Conservation (phyloP, 2,113 vertebrate species). For the Myrmophylax atrothorax region DNA sequence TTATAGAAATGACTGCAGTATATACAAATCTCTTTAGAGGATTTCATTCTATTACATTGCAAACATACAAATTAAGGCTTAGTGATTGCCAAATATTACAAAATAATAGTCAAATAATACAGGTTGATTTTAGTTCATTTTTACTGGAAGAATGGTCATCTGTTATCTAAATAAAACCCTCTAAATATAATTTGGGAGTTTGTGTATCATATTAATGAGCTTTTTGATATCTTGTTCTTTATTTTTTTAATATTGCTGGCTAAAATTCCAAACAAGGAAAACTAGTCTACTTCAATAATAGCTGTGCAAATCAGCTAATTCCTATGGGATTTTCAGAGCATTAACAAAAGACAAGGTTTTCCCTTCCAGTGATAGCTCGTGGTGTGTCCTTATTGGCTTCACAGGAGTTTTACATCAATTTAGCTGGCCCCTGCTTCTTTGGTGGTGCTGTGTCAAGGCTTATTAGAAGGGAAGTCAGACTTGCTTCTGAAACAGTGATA, state of each 20-base stretch:
- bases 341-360: background rate
- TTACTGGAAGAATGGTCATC: background rate
- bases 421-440: background rate
- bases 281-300: background rate
- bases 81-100: background rate
- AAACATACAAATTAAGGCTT: background rate
- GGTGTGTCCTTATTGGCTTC: background rate
- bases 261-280: background rate
- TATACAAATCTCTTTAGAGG: background rate
- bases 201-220: background rate
- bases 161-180: background rate
- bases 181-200: background rate
- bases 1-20: background rate
- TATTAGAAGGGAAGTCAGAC: slow-evolving; percentile 4
- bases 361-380: fast-evolving
- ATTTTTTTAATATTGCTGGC: background rate
- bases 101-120: background rate
- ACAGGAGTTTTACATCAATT: background rate
- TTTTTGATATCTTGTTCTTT: background rate
- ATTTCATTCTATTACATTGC: background rate
- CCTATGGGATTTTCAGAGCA: background rate
- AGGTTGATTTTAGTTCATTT: background rate
- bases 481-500: background rate
- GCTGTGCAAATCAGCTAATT: background rate
- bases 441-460: background rate